These are phyloP conservation scores for Drosophila pectinifera DNA, from an alignment of 1,140 invertebrate species.

Conservation along the genomic window DNA sequence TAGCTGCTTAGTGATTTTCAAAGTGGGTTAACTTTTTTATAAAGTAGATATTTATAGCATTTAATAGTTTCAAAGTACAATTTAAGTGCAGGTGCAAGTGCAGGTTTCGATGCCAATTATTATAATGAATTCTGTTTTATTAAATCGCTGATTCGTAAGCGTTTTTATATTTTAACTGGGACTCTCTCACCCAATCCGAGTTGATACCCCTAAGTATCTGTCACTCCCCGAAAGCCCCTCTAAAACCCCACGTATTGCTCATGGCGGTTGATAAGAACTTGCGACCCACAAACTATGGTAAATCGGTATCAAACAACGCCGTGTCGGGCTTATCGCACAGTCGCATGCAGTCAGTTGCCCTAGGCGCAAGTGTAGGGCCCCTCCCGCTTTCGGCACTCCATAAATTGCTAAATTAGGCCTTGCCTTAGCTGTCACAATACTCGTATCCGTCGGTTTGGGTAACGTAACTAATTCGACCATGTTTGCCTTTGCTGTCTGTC, in stretches of 20 bases:
- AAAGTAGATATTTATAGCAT: background rate
- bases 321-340: slow-evolving; percentile 33
- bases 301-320: slow-evolving; percentile 35
- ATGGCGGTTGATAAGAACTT: slow-evolving; percentile 31
- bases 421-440: slow-evolving; percentile 33
- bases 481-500: slow-evolving; percentile 31
- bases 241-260: background rate
- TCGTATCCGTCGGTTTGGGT: slow-evolving; percentile 10
- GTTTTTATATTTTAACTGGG: slow-evolving; percentile 8
- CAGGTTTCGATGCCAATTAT: slow-evolving; percentile 2
- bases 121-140: slow-evolving; percentile 2
- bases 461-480: slow-evolving; percentile 35
- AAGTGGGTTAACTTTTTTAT: background rate
- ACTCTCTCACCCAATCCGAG: slow-evolving; percentile 20
- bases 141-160: background rate
- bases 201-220: slow-evolving; percentile 9
- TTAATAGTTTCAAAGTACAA: background rate
- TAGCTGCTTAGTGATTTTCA: no score
- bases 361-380: slow-evolving; percentile 29
- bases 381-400: background rate
- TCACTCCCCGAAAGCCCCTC: slow-evolving; percentile 7
- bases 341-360: slow-evolving; percentile 27
- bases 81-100: background rate
- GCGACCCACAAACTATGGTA: slow-evolving; percentile 30
- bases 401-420: slow-evolving; percentile 11